Evolutionary conservation across 1,140 invertebrate genomes (phyloP).

Genomic region (Sinella curviseta): DNA sequence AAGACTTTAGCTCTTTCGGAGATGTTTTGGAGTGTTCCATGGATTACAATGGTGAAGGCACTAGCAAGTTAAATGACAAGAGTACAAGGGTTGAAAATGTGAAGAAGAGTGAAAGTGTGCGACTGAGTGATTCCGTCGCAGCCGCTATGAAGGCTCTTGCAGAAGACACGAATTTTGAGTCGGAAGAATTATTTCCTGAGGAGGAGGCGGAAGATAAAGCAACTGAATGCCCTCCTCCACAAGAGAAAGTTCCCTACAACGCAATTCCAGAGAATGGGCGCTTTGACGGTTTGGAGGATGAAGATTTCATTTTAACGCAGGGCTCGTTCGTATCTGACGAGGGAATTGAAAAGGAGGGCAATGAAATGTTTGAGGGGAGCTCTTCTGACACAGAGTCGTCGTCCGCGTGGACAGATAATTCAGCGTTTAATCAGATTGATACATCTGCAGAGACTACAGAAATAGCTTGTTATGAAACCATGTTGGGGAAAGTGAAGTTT

Average conservation of each 20-base stretch:
- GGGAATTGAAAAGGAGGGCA: background rate
- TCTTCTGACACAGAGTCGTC: background rate
- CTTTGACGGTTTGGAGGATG: conserved; percentile 4
- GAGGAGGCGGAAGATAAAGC: background rate
- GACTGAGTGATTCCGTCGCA: conserved; percentile 8
- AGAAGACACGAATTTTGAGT: conserved; percentile 29
- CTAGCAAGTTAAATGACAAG: background rate
- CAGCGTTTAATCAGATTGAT: background rate
- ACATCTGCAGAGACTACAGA: background rate
- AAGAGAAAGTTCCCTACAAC: background rate
- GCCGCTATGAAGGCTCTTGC: conserved; percentile 30
- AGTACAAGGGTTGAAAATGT: background rate
- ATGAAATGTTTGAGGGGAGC: background rate
- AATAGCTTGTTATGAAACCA: background rate
- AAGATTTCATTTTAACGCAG: conserved; percentile 8
- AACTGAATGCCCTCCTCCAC: too few relatives aligned
- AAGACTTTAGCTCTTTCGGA: background rate
- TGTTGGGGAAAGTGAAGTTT: background rate
- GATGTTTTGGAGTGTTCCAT: background rate
- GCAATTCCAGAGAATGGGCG: background rate
- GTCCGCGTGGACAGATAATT: background rate
- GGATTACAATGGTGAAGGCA: background rate
- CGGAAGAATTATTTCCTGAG: conserved; percentile 36
- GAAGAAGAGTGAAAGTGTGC: background rate
- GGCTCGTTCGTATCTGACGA: background rate